phyloP scores from a whole-genome alignment of 2,113 vertebrate species.

The Paratilapia polleni region DNA sequence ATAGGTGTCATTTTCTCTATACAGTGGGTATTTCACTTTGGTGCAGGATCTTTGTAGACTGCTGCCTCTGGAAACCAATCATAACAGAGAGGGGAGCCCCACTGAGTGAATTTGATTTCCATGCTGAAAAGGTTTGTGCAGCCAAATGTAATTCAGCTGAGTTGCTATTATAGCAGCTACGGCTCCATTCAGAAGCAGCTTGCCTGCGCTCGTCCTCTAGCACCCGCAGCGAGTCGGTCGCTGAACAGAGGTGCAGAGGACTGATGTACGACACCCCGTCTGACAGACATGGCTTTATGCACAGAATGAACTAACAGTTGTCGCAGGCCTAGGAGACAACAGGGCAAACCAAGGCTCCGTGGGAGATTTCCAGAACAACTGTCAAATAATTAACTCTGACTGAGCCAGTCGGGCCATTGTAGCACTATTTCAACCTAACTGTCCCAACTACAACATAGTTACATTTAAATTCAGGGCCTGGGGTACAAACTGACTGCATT shows the following conservation, averaged over 20 bases:
- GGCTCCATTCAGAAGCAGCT: conserved; percentile 4
- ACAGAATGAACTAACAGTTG: not conserved
- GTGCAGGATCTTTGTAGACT: conserved; percentile 34
- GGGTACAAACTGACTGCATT: not conserved
- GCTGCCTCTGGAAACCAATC: conserved; percentile 49
- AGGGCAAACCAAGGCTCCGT: not conserved
- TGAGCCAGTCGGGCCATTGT: not conserved
- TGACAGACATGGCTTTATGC: not conserved
- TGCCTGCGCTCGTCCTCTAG: not conserved
- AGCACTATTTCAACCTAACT: not conserved
- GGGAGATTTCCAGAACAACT: conserved; percentile 6
- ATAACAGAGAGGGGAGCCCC: conserved; percentile 16
- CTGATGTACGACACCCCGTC: not conserved
- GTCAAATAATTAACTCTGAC: conserved; percentile 14
- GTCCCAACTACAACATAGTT: not conserved
- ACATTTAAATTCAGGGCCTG: conserved; percentile 14
- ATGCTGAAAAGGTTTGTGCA: conserved; percentile 47
- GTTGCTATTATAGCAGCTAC: conserved; percentile 24
- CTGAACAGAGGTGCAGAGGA: not conserved
- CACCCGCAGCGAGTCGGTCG: conserved; percentile 1
- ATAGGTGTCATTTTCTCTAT: conserved; percentile 22
- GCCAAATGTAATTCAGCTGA: conserved; percentile 40
- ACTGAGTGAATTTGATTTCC: conserved; percentile 56
- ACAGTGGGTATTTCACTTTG: conserved; percentile 33
- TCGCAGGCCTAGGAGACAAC: not conserved